Conservation (phyloP, 2,113 vertebrate species). For the Pheucticus melanocephalus region DNA sequence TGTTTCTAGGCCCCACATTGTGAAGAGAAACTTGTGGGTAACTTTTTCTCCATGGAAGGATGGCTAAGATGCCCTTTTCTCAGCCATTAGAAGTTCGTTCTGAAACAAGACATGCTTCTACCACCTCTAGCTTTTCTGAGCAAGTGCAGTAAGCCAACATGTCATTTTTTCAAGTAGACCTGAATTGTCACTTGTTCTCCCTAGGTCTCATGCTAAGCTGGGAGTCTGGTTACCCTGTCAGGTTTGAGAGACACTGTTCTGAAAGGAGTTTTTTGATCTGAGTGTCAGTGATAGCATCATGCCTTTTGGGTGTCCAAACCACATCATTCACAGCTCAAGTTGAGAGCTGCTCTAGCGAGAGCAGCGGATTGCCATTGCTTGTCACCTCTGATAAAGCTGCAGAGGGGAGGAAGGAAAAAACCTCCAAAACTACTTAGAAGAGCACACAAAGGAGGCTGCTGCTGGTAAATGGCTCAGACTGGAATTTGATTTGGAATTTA, state of each 20-base stretch:
- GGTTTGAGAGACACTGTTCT: background rate
- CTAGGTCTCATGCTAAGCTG: background rate
- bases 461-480: background rate
- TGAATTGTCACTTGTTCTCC: background rate
- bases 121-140: background rate
- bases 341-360: background rate
- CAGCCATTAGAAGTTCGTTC: background rate
- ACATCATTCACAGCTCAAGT: background rate
- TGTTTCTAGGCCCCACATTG: background rate
- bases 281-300: background rate
- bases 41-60: background rate
- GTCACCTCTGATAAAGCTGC: background rate
- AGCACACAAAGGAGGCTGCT: background rate
- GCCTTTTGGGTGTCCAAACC: background rate
- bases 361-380: background rate
- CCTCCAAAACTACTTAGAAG: accelerated
- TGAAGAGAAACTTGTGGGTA: background rate
- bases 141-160: background rate
- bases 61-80: background rate
- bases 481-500: background rate
- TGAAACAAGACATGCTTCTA: background rate
- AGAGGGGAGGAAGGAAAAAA: background rate
- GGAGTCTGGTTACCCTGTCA: background rate
- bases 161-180: background rate
- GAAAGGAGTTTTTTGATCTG: background rate